A percentile compares a stretch with the other conserved stretches of the same genome.
Evolutionary conservation across 2,797 vertebrate species (phyloP).

Genomic region (Coregonus suidteri): DNA sequence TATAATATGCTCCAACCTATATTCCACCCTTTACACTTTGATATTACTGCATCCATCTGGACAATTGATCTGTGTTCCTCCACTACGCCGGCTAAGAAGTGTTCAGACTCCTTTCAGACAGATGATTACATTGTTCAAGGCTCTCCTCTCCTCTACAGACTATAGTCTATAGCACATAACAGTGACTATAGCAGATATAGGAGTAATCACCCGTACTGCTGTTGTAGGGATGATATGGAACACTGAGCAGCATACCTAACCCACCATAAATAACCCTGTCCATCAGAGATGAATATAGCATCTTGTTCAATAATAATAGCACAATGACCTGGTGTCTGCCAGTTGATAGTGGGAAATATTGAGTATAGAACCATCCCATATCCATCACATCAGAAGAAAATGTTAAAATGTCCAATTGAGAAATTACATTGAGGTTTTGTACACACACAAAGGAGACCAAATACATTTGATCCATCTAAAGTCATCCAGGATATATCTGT

Average conservation of each 20-base stretch:
- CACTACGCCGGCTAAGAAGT: slow-evolving; percentile 52
- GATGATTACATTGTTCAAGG: slow-evolving; percentile 54
- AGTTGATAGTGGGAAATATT: slow-evolving; percentile 29
- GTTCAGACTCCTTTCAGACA: slow-evolving; percentile 48
- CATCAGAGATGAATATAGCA: slow-evolving; percentile 56
- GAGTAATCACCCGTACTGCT: slow-evolving; percentile 56
- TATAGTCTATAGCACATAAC: slow-evolving; percentile 51
- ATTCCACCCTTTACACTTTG: slow-evolving; percentile 30
- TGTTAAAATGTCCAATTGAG: background rate
- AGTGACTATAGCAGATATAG: slow-evolving; percentile 32
- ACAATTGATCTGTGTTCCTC: slow-evolving; percentile 51
- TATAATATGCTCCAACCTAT: slow-evolving; percentile 17
- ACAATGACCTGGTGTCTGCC: slow-evolving; percentile 41
- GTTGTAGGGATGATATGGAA: slow-evolving; percentile 47
- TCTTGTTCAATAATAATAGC: slow-evolving; percentile 53
- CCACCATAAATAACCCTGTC: slow-evolving; percentile 13
- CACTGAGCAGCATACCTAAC: slow-evolving; percentile 38
- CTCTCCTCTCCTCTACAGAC: slow-evolving; percentile 39
- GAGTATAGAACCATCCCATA: slow-evolving; percentile 29
- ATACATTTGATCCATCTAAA: background rate
- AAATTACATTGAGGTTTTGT: background rate
- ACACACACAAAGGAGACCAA: background rate
- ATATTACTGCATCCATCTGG: slow-evolving; percentile 49
- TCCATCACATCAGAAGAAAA: background rate
- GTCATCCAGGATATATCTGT: too few relatives aligned